Conservation (phyloP, 2,113 vertebrate genomes). For the Triplophysa rosa region DNA sequence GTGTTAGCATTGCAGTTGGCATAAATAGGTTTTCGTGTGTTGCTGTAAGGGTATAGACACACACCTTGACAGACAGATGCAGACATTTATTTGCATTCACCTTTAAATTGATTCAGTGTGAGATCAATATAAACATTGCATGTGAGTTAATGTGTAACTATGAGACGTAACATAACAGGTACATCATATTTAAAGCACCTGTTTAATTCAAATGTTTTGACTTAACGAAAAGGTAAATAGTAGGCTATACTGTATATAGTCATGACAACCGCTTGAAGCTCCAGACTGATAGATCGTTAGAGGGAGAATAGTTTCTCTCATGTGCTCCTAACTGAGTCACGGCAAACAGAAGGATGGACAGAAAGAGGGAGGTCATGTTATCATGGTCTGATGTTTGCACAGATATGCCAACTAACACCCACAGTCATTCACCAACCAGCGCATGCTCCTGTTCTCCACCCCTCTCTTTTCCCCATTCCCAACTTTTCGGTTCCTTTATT, state of each 20-base stretch:
- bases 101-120: not conserved
- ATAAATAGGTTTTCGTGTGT: not conserved
- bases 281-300: not conserved
- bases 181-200: not conserved
- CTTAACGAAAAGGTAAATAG: too few species aligned
- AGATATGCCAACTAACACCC: constrained; percentile 42
- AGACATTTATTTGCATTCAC: not conserved
- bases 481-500: not conserved
- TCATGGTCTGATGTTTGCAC: constrained; percentile 39
- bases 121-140: not conserved
- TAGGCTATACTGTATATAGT: not conserved
- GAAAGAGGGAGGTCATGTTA: constrained; percentile 15
- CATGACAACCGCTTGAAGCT: not conserved
- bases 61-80: not conserved
- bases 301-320: not conserved
- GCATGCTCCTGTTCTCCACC: constrained; percentile 33
- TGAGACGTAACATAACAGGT: not conserved
- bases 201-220: not conserved
- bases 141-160: not conserved
- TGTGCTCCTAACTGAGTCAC: constrained; percentile 26
- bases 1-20: not conserved
- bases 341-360: not conserved
- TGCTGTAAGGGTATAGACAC: not conserved
- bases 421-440: constrained; percentile 22
- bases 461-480: not conserved